Conservation (phyloP, 2,113 vertebrate genomes). For the Leucosticte australis region DNA sequence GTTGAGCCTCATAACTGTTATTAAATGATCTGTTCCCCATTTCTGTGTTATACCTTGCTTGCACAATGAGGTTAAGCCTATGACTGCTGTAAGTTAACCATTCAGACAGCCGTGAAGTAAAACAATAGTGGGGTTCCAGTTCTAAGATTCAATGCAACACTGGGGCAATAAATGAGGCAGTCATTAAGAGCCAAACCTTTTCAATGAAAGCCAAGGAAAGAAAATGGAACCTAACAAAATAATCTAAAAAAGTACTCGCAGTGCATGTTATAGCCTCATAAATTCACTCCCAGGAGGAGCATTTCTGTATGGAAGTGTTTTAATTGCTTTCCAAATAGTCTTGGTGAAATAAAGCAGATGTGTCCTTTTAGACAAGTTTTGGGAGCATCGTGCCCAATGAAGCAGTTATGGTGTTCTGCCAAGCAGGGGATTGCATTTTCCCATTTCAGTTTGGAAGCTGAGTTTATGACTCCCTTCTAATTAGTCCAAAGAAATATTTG, state of each 20-base stretch:
- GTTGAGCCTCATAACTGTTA: slow-evolving; percentile 8
- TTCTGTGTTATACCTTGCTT: background rate
- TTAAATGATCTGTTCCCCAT: slow-evolving; percentile 1
- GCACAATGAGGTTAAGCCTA: background rate
- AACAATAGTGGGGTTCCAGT: background rate
- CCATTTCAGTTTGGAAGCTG: background rate
- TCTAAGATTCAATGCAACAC: background rate
- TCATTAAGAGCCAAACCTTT: slow-evolving; percentile 28
- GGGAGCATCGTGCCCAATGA: background rate
- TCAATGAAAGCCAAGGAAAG: background rate
- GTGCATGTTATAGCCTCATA: background rate
- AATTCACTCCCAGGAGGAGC: background rate
- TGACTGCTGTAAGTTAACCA: slow-evolving; percentile 17
- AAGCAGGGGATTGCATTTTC: background rate
- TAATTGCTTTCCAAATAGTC: slow-evolving; percentile 21
- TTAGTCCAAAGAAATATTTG: background rate
- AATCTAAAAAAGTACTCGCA: background rate
- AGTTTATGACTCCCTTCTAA: slow-evolving; percentile 4
- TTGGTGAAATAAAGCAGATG: background rate
- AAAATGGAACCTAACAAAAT: slow-evolving; percentile 4
- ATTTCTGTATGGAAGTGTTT: slow-evolving; percentile 6
- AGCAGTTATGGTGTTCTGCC: background rate
- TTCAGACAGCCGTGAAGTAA: background rate
- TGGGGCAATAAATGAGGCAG: background rate
- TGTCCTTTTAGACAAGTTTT: background rate